Evolutionary conservation across 2,888 invertebrate species (phyloP).

Genomic region (Drosophila prolongata): DNA sequence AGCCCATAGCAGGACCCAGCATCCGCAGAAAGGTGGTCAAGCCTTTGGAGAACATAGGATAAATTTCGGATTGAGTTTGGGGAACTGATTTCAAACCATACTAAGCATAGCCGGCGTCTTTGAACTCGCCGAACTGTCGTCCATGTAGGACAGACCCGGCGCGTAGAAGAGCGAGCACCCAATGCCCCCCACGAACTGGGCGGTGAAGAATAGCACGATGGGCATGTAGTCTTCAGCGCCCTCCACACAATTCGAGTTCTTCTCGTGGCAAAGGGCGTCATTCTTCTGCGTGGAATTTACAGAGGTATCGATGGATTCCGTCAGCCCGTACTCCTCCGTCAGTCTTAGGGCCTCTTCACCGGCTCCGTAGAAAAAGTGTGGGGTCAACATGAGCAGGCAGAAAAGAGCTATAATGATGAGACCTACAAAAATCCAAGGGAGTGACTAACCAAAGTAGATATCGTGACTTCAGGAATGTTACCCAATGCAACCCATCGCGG

Average conservation of each 20-base stretch:
- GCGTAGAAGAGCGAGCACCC: conserved; percentile 88
- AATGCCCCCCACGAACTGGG: conserved; percentile 88
- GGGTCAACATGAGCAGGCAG: conserved; percentile 87
- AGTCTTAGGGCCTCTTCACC: conserved; percentile 87
- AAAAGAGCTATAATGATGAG: conserved; percentile 86
- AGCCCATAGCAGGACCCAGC: conserved; percentile 86
- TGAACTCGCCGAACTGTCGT: conserved; percentile 89
- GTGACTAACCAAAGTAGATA: background rate
- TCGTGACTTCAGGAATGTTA: conserved; percentile 39
- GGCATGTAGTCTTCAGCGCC: conserved; percentile 84
- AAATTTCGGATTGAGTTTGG: fast-evolving
- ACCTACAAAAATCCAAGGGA: conserved; percentile 72
- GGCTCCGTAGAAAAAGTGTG: conserved; percentile 89
- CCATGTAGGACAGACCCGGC: conserved; percentile 89
- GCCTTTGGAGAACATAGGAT: conserved; percentile 84
- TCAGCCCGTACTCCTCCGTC: conserved; percentile 86
- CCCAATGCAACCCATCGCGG: conserved; percentile 89
- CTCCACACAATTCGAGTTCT: conserved; percentile 30
- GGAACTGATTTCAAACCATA: conserved; percentile 72
- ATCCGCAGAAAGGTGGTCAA: conserved; percentile 88
- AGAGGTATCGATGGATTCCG: conserved; percentile 80
- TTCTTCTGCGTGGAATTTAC: conserved; percentile 13
- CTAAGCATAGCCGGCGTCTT: conserved; percentile 89
- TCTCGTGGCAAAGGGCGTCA: conserved; percentile 33
- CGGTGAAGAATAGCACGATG: conserved; percentile 87